phyloP scores from a whole-genome alignment of 2,797 vertebrate species.

The Thripadectes ignobilis region DNA sequence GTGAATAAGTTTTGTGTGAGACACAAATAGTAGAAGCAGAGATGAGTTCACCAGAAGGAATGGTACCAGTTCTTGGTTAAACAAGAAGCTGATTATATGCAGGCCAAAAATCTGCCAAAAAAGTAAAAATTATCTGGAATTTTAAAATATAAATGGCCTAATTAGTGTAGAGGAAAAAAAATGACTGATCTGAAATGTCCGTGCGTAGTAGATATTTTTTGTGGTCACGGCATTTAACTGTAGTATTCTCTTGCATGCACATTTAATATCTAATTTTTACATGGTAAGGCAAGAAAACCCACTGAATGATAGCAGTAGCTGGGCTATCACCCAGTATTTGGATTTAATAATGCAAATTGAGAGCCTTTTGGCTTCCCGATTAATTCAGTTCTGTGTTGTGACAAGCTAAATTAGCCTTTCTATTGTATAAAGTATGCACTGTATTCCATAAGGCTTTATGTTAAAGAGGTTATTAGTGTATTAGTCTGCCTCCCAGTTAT shows the following conservation, averaged over 20 bases:
- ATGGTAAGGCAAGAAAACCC: neutral
- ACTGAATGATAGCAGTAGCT: neutral
- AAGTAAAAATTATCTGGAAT: neutral
- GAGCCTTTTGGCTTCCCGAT: neutral
- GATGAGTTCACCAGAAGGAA: neutral
- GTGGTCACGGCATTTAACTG: neutral
- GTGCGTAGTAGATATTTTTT: neutral
- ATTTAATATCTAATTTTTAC: neutral
- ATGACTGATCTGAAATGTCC: neutral
- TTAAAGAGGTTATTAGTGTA: conserved; percentile 10
- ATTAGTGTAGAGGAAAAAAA: neutral
- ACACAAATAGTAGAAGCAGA: neutral
- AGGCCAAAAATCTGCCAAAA: neutral
- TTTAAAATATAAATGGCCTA: neutral
- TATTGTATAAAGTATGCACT: neutral
- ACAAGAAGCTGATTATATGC: neutral
- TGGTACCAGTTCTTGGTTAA: neutral
- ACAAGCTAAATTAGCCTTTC: conserved; percentile 19
- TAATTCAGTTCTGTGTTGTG: neutral
- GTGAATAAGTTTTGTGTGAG: neutral
- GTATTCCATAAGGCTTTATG: neutral
- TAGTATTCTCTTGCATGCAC: neutral
- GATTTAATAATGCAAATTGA: neutral
- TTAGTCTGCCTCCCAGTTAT: neutral
- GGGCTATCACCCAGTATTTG: neutral